Evolutionary conservation across 2,797 vertebrate species (phyloP).

Genomic region (Channallabes apus): DNA sequence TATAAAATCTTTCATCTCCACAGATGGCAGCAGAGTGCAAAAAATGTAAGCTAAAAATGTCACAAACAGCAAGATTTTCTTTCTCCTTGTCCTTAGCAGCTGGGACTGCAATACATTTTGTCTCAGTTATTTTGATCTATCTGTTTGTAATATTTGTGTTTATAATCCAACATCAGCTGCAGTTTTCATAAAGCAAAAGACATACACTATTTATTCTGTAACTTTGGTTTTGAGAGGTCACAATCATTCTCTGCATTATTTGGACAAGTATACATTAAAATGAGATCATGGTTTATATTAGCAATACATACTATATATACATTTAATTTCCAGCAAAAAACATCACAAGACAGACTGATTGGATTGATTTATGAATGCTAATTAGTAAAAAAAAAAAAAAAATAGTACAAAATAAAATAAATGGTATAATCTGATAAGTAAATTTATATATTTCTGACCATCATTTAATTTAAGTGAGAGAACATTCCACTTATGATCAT

Average conservation of each 20-base stretch:
- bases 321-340: background rate
- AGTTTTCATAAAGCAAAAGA: background rate
- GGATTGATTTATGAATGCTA: background rate
- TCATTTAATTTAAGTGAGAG: background rate
- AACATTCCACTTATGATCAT: background rate
- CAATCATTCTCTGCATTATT: background rate
- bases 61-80: background rate
- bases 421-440: background rate
- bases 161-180: background rate
- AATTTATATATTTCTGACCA: background rate
- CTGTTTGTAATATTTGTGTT: background rate
- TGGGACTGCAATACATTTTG: constrained; percentile 9
- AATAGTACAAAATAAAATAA: background rate
- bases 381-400: background rate
- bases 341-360: background rate
- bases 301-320: background rate
- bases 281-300: background rate
- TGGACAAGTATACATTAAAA: background rate
- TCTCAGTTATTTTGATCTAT: constrained; percentile 8
- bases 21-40: constrained; percentile 57
- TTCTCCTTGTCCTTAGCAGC: constrained; percentile 16
- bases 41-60: constrained; percentile 25
- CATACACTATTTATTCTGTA: background rate
- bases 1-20: constrained; percentile 33
- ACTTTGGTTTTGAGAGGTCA: background rate